Base-by-base conservation (phyloP, 2,113 vertebrate species). In the Anoura caudifer region DNA sequence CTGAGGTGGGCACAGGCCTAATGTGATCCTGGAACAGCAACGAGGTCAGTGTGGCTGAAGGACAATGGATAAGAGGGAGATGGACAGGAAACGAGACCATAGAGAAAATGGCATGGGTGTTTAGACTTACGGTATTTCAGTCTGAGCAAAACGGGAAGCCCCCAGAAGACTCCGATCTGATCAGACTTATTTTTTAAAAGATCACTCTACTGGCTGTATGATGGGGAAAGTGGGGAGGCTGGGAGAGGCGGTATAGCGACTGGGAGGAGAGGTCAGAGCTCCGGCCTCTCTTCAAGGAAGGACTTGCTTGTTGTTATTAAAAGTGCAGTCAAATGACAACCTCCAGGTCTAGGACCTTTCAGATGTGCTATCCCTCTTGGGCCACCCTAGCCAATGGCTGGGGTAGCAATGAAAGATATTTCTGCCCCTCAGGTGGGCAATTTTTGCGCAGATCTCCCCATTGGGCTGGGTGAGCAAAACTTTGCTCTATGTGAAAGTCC, bases 141-240 rank as follows among this genome's bases (percentile, higher is more conserved):
- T 76, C 67, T 69, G 59, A 87, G 70, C 67, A 70, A 76, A 87
- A 94, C 5, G 3, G 41, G 75, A 82, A 82, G 41, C 12, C 76
- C 13, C 26, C 36, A 28, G 61, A 87, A 47, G 82, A 72, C 7
- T 81, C 87, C 36, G 33, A 75, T n/a, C 87, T 41, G 33, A 75
- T n/a, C 14, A 36, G n/a, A 61, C 22, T 31, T 76, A 12, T 76
- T 36, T 67, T 82, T 47, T 56, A 28, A 17, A 67, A 77, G 41
- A 69, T 83, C 50, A 43, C 28, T 69, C 61, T 15, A n/a, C 11
- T 0, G 0, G 77, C 15, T 26, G 4, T 31, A 24, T 2, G 28
- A 83, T 54, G 8, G 69, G 31, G 31, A 17, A 19, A 17, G n/a
- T 13, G 19, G 41, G 20, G 33, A 61, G 20, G 56, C 41, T 2